phyloP scores from a whole-genome alignment of 2,888 invertebrate species.

The Monopis laevigella region DNA sequence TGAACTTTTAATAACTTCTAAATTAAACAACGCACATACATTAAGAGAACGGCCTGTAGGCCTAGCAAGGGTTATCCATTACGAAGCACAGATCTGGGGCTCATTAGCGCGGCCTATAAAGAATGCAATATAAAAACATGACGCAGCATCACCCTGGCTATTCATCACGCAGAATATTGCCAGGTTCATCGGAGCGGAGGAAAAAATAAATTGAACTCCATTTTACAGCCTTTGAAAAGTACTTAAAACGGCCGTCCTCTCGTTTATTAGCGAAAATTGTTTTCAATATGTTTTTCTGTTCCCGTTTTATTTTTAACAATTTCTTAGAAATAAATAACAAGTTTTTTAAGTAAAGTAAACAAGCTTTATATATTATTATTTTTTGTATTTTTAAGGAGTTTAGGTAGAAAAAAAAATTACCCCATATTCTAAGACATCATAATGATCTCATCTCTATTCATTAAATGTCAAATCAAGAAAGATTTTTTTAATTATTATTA shows the following conservation, averaged over 20 bases:
- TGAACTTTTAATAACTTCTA: too few species aligned
- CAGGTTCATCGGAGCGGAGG: constrained; percentile 11
- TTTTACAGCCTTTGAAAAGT: constrained; percentile 11
- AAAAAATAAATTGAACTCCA: constrained; percentile 13
- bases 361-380: too few species aligned
- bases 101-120: constrained; percentile 53
- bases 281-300: constrained; percentile 3
- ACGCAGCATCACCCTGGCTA: constrained; percentile 34
- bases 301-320: constrained; percentile 2
- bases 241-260: constrained; percentile 1
- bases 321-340: too few species aligned
- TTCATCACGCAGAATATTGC: constrained; percentile 28
- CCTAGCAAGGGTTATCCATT: constrained; percentile 24
- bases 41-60: neutral
- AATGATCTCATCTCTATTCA: too few species aligned
- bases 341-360: too few species aligned
- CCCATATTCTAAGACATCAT: too few species aligned
- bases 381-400: too few species aligned
- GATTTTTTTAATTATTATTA: too few species aligned
- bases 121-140: constrained; percentile 58
- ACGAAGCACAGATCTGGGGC: constrained; percentile 26
- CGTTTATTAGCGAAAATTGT: constrained; percentile 5
- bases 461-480: too few species aligned
- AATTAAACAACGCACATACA: neutral
- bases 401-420: too few species aligned